These are phyloP conservation scores for Tenthredo notha DNA, from an alignment of 2,888 invertebrate genomes.

Conservation along the genomic window DNA sequence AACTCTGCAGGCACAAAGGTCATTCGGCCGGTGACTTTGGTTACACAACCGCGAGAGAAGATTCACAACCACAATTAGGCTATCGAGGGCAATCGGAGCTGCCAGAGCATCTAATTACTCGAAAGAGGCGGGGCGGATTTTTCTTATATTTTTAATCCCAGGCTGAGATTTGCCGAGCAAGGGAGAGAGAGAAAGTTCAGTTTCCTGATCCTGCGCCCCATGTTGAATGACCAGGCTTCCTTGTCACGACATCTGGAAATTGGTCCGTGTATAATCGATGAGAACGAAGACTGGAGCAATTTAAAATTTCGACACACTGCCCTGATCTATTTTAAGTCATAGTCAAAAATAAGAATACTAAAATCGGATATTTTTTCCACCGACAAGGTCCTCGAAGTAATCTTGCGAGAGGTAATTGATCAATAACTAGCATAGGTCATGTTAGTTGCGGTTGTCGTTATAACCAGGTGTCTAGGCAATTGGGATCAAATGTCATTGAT, in stretches of 20 bases:
- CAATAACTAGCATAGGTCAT: slow-evolving; percentile 3
- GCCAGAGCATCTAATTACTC: slow-evolving; percentile 44
- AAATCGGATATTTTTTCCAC: background rate
- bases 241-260: slow-evolving; percentile 46
- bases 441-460: background rate
- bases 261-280: slow-evolving; percentile 31
- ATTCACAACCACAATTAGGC: slow-evolving; percentile 40
- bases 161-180: slow-evolving; percentile 29
- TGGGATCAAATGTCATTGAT: background rate
- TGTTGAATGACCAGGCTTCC: slow-evolving; percentile 9
- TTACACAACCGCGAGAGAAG: slow-evolving; percentile 59
- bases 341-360: background rate
- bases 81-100: slow-evolving; percentile 16
- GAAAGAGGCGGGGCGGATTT: slow-evolving; percentile 31
- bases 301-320: background rate
- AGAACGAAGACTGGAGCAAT: slow-evolving; percentile 6
- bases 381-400: background rate
- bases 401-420: slow-evolving; percentile 6
- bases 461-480: slow-evolving; percentile 1
- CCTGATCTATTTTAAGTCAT: background rate
- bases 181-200: slow-evolving; percentile 48
- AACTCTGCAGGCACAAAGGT: slow-evolving; percentile 58
- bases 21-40: slow-evolving; percentile 57
- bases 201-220: slow-evolving; percentile 42
- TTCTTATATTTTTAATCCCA: slow-evolving; percentile 3